Evolutionary conservation across 2,888 invertebrate genomes (phyloP), one percentile per base, ranked within the genome.

Genomic region (Noctua pronuba): DNA sequence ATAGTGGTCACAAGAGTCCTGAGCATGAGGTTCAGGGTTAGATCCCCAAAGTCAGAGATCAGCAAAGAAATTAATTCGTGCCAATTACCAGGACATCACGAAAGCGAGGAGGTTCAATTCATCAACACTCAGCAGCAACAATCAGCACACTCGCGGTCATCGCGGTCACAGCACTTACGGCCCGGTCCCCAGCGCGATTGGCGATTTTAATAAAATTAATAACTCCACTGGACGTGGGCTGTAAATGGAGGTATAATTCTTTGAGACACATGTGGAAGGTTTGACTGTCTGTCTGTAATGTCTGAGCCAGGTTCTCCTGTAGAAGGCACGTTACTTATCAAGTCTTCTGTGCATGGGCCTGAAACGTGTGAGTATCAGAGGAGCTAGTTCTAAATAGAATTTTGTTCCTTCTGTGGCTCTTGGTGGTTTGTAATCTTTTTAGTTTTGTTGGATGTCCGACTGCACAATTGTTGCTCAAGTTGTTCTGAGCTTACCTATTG

Each of bases 181-280:
- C 31, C 44, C 31, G 55, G 31, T 21, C 28, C 18, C 55, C 74
- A 41, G 31, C 28, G 58, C 41, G 58, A 80, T 70, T 87, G 74
- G 76, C 73, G 71, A 83, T 88, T 90, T 89, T 88, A 91, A 91
- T 91, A 88, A 89, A 90, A 91, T 90, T 90, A 89, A 91, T 89
- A 90, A 88, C 86, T 75, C 77, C 4, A 3, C 28, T 73, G 28
- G 75, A 83, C 75, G 82, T 79, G 75, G 79, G 66, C 69, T 64
- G 66, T 87, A 88, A 88, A 87, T 71, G 65, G 31, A 16, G 35
- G 13, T 75, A 70, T 71, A 77, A 70, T 77, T 84, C 21, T 73
- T 84, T 79, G 38, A 60, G 24, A 31, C 31, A 60, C 31, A 52
- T 24, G 18, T 13, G 38, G 3, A 16, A 2, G 5, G 31, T n/a